Percentiles rank a stretch among this genome's conserved stretches.
Evolutionary conservation across 2,888 invertebrate genomes (phyloP).

Genomic region (Actias luna): DNA sequence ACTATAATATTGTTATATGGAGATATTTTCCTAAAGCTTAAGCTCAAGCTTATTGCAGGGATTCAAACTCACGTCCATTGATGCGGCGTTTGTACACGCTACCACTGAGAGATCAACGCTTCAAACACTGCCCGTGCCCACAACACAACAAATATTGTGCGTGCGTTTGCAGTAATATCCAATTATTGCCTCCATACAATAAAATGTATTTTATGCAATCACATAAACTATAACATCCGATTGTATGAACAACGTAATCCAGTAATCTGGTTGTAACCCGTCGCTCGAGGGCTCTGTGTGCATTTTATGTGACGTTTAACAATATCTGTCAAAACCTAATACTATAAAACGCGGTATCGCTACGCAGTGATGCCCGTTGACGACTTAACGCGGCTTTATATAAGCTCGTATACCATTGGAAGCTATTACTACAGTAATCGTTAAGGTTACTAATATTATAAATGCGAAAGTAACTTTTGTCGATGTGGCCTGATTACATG

Average conservation of each 20-base stretch:
- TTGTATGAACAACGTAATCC: constrained; percentile 54
- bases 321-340: constrained; percentile 77
- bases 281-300: constrained; percentile 43
- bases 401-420: constrained; percentile 25
- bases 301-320: constrained; percentile 65
- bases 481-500: too few species aligned
- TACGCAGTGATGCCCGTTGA: constrained; percentile 52
- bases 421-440: constrained; percentile 26
- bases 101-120: too few species aligned
- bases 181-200: not conserved
- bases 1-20: too few species aligned
- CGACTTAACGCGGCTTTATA: constrained; percentile 25
- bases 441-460: too few species aligned
- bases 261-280: constrained; percentile 46
- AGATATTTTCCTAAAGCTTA: too few species aligned
- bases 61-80: too few species aligned
- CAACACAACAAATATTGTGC: not conserved
- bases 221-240: constrained; percentile 36
- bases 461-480: too few species aligned
- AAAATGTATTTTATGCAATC: constrained; percentile 18
- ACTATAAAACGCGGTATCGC: constrained; percentile 64
- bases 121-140: too few species aligned
- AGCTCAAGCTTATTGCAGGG: too few species aligned
- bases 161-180: not conserved
- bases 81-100: too few species aligned